Evolutionary conservation across 2,113 vertebrate species (phyloP).

Genomic region (Alligator mississippiensis): DNA sequence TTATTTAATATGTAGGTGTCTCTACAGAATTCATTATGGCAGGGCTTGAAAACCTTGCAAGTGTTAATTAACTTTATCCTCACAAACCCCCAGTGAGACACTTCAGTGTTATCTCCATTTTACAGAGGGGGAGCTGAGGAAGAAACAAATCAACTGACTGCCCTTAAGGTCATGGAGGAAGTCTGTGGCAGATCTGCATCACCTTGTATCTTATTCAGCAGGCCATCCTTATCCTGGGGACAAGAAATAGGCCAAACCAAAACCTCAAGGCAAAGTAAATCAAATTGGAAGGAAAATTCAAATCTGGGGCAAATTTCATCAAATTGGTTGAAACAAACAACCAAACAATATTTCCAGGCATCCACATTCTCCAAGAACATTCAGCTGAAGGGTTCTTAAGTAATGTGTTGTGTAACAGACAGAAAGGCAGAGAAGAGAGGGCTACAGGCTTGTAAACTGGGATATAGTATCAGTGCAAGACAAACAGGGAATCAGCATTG

Average conservation of each 20-base stretch:
- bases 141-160: background rate
- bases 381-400: background rate
- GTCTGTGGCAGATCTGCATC: background rate
- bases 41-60: conserved; percentile 3
- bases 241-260: background rate
- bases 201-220: background rate
- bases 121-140: conserved; percentile 23
- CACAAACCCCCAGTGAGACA: conserved; percentile 30
- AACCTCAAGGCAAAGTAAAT: background rate
- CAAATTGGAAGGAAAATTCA: background rate
- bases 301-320: background rate
- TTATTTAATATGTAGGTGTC: conserved; percentile 24
- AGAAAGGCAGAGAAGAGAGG: background rate
- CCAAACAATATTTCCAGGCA: background rate
- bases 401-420: background rate
- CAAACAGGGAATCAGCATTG: background rate
- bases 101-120: conserved; percentile 16
- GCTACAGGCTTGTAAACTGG: background rate
- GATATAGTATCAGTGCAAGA: no score
- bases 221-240: background rate
- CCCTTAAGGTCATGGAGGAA: background rate
- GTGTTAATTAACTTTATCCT: conserved; percentile 56
- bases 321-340: background rate
- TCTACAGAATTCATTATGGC: background rate
- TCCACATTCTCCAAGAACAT: background rate